Conservation (phyloP, 2,888 invertebrate species). For the Prosopocoilus inquinatus region DNA sequence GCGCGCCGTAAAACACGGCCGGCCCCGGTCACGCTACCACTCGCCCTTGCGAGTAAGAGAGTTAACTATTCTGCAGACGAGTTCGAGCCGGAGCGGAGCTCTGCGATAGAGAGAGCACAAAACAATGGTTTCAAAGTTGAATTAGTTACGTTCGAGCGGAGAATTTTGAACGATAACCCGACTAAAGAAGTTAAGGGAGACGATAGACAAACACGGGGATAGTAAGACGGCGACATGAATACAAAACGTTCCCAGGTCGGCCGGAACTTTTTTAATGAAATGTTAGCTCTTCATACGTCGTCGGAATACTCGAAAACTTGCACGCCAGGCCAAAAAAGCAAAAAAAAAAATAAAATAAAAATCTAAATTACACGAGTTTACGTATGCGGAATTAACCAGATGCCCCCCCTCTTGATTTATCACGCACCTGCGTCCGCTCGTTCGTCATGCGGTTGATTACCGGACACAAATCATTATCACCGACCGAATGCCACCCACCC, state of each 20-base stretch:
- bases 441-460: conserved; percentile 34
- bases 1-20: conserved; percentile 15
- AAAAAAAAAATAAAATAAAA: no score
- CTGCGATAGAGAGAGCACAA: conserved; percentile 34
- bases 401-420: conserved; percentile 33
- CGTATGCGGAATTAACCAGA: conserved; percentile 11
- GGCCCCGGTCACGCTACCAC: conserved; percentile 12
- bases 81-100: conserved; percentile 20
- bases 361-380: no score
- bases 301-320: not conserved
- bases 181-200: conserved; percentile 47
- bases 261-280: conserved; percentile 24
- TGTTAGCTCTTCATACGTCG: conserved; percentile 15
- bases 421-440: conserved; percentile 36
- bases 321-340: not conserved
- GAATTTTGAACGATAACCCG: conserved; percentile 52
- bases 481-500: no score
- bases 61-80: conserved; percentile 32
- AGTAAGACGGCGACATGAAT: conserved; percentile 26
- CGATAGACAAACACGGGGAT: conserved; percentile 30
- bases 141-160: conserved; percentile 52
- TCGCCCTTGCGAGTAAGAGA: conserved; percentile 9
- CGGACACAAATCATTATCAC: conserved; percentile 31
- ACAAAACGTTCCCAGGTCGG: conserved; percentile 21
- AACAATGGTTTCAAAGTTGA: conserved; percentile 52